Percentiles rank a stretch among this genome's conserved stretches.
These are phyloP conservation scores for Papilio machaon DNA, from an alignment of 1,140 invertebrate species.

Conservation along the genomic window DNA sequence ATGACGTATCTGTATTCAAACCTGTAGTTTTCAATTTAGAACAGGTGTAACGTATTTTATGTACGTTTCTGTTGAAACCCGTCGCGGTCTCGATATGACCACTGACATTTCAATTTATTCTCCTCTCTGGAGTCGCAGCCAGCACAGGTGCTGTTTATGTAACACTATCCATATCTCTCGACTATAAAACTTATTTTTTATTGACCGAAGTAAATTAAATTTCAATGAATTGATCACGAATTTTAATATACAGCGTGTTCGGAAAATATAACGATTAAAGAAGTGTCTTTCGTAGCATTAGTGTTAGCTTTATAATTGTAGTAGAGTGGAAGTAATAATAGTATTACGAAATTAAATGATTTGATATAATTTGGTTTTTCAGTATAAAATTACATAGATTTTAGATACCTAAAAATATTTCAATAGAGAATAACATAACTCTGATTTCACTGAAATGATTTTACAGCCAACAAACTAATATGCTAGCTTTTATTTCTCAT, in stretches of 20 bases:
- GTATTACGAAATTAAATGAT: too few species aligned
- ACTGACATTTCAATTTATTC: conserved; percentile 35
- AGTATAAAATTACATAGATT: too few species aligned
- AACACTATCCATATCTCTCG: conserved; percentile 10
- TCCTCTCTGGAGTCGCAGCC: neutral
- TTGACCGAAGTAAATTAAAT: conserved; percentile 25
- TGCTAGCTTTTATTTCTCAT: neutral
- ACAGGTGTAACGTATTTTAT: conserved; percentile 36
- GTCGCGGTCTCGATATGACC: conserved; percentile 8
- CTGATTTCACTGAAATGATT: neutral
- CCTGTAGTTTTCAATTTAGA: conserved; percentile 35
- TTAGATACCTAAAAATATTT: neutral
- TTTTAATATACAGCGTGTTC: neutral
- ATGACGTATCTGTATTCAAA: conserved; percentile 24
- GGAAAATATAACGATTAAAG: neutral
- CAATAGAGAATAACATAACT: neutral
- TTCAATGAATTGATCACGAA: conserved; percentile 16
- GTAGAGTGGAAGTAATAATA: too few species aligned
- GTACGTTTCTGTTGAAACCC: conserved; percentile 21
- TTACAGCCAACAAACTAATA: neutral
- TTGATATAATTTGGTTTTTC: too few species aligned
- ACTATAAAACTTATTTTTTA: conserved; percentile 33
- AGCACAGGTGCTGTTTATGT: conserved; percentile 28
- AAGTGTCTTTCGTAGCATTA: neutral
- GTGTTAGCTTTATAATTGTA: too few species aligned